phyloP scores from a whole-genome alignment of 2,113 vertebrate genomes.

The Anas platyrhynchos region DNA sequence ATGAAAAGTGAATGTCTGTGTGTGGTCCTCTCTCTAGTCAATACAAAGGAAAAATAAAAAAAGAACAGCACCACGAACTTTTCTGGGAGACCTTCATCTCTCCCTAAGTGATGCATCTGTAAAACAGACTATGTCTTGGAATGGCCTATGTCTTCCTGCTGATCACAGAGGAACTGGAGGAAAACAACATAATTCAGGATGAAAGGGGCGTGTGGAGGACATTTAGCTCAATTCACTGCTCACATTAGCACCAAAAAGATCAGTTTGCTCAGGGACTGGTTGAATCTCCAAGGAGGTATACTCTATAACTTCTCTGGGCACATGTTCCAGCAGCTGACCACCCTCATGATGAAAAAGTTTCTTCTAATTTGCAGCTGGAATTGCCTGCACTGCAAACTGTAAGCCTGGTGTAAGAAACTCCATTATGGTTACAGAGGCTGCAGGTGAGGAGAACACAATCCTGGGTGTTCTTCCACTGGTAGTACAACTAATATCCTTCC shows the following conservation, averaged over 20 bases:
- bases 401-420: background rate
- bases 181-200: background rate
- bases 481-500: background rate
- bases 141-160: background rate
- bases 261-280: background rate
- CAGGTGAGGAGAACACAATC: background rate
- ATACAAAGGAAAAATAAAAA: background rate
- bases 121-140: background rate
- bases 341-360: background rate
- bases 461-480: background rate
- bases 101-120: background rate
- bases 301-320: background rate
- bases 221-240: background rate
- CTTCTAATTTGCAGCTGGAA: background rate
- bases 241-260: background rate
- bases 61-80: background rate
- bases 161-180: background rate
- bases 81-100: background rate
- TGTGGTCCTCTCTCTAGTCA: background rate
- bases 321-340: background rate
- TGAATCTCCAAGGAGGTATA: background rate
- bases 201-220: background rate
- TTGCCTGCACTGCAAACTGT: background rate
- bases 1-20: background rate
- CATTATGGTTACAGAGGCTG: background rate